A percentile compares a stretch with the other conserved stretches of the same genome.
These are phyloP conservation scores for Arnoldichthys spilopterus DNA, from an alignment of 2,797 vertebrate genomes.

Conservation along the genomic window DNA sequence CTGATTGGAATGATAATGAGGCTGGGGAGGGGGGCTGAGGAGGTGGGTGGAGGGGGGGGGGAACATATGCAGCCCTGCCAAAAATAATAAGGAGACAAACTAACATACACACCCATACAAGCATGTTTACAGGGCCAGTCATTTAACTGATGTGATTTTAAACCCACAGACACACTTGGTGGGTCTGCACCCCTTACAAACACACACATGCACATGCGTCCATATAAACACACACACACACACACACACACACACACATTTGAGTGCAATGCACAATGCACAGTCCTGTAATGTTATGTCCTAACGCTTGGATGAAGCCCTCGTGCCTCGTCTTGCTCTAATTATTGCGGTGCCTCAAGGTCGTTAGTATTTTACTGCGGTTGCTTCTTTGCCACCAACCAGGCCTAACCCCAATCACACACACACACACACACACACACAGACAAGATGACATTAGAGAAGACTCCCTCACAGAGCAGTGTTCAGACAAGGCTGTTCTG, in stretches of 20 bases:
- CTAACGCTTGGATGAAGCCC: conserved; percentile 42
- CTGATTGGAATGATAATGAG: conserved; percentile 98
- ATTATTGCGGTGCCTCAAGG: conserved; percentile 55
- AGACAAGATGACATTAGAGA: conserved; percentile 65
- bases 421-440: conserved; percentile 26
- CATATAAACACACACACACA: background rate
- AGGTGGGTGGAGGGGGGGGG: conserved; percentile 68
- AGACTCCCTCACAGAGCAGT: conserved; percentile 67
- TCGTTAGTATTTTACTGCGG: conserved; percentile 49
- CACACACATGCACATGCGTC: too few relatives aligned
- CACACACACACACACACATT: conserved; percentile 1
- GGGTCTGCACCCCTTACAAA: background rate
- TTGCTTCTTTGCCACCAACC: conserved; percentile 27
- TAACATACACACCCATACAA: conserved; percentile 84
- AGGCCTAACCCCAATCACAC: background rate
- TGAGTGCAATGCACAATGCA: conserved; percentile 45
- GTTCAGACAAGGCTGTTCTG: conserved; percentile 30
- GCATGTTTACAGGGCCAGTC: conserved; percentile 86
- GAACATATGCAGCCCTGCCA: conserved; percentile 97
- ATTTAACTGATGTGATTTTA: conserved; percentile 64
- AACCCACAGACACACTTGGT: conserved; percentile 27
- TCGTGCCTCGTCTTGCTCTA: conserved; percentile 42
- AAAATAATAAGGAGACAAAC: conserved; percentile 92
- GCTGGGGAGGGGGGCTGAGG: conserved; percentile 83
- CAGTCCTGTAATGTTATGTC: conserved; percentile 56